Percentiles rank a stretch among this genome's conserved stretches.
phyloP scores from a whole-genome alignment of 37 sponge, comb jelly and placozoan genomes.

The Hexactinellida sp. region DNA sequence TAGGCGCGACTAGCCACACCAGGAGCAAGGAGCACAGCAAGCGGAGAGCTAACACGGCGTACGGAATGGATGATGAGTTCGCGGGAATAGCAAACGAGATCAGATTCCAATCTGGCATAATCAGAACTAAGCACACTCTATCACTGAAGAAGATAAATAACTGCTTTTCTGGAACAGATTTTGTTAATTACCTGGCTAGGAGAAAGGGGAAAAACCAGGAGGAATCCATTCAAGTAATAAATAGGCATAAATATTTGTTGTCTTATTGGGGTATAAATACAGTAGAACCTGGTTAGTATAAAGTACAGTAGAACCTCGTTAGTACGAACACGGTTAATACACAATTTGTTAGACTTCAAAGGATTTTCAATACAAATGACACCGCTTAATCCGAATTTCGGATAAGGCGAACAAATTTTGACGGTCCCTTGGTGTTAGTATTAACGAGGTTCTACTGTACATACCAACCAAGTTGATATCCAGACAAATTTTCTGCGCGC shows the following conservation, averaged over 20 bases:
- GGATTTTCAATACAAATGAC: too few relatives aligned
- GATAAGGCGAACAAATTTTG: too few relatives aligned
- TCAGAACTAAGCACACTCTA: constrained; percentile 42
- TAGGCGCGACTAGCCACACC: too few relatives aligned
- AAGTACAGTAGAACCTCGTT: too few relatives aligned
- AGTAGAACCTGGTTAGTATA: not conserved
- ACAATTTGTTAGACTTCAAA: too few relatives aligned
- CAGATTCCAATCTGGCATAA: constrained; percentile 41
- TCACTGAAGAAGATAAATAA: constrained; percentile 54
- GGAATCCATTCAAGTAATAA: not conserved
- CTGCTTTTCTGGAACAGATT: constrained; percentile 54
- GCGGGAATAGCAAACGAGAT: constrained; percentile 57
- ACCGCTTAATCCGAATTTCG: too few relatives aligned
- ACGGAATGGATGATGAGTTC: constrained; percentile 59
- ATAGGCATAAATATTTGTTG: not conserved
- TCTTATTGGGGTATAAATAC: not conserved
- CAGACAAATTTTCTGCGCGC: too few relatives aligned
- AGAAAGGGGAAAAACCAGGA: constrained; percentile 29
- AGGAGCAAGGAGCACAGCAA: not conserved
- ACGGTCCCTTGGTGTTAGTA: too few relatives aligned
- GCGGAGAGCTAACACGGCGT: too few relatives aligned
- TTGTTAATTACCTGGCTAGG: constrained; percentile 61
- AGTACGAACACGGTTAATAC: too few relatives aligned
- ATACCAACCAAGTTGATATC: too few relatives aligned
- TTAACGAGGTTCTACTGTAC: too few relatives aligned